Conservation (phyloP, 1,140 invertebrate species). For the Bombus breviceps region DNA sequence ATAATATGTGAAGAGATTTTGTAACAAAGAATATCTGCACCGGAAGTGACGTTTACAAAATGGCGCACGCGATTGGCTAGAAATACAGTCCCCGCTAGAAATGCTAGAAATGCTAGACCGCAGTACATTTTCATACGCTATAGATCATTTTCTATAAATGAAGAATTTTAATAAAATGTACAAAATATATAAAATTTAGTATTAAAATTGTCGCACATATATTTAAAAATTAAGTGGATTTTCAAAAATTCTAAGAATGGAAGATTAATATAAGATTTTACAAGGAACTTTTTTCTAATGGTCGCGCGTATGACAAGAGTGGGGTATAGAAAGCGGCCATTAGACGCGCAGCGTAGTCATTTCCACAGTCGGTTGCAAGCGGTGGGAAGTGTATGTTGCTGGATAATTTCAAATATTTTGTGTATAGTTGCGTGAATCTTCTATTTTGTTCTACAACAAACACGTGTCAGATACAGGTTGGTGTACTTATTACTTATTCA, state of each 20-base stretch:
- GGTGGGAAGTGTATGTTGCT: constrained; percentile 63
- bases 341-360: constrained; percentile 30
- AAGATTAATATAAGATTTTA: not conserved
- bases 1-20: not conserved
- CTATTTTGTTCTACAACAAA: constrained; percentile 54
- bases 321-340: constrained; percentile 65
- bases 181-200: not conserved
- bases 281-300: constrained; percentile 68
- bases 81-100: too few relatives aligned
- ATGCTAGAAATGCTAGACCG: too few relatives aligned
- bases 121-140: constrained; percentile 24
- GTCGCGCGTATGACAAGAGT: constrained; percentile 56
- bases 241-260: not conserved
- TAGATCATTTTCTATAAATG: not conserved
- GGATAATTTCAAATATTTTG: constrained; percentile 31
- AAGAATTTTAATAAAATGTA: not conserved
- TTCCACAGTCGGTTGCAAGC: constrained; percentile 48
- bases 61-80: not conserved
- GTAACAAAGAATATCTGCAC: constrained; percentile 30
- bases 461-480: constrained; percentile 77
- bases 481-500: constrained; percentile 69
- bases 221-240: not conserved
- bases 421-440: constrained; percentile 36
- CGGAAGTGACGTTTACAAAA: not conserved
- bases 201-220: fast-evolving